A percentile compares a stretch with the other conserved stretches of the same genome.
phyloP scores from a whole-genome alignment of 1,140 invertebrate species.

The Plutomurus gul region DNA sequence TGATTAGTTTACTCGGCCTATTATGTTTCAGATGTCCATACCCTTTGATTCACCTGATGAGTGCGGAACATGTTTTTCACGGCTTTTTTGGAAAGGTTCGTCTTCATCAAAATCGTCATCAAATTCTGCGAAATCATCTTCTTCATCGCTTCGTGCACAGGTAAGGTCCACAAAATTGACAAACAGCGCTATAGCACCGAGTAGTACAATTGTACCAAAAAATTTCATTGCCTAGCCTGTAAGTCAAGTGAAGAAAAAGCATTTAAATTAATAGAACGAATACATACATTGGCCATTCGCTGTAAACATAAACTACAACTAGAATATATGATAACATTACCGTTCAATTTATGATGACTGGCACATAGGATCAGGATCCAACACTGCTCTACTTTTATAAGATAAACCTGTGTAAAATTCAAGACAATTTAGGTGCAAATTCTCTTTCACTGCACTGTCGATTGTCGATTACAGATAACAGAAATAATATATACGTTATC shows the following conservation, averaged over 20 bases:
- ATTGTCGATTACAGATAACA: too few relatives aligned
- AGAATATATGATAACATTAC: too few relatives aligned
- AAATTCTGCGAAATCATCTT: slow-evolving; percentile 49
- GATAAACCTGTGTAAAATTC: too few relatives aligned
- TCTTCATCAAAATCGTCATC: slow-evolving; percentile 49
- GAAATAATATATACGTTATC: too few relatives aligned
- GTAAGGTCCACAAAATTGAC: not conserved
- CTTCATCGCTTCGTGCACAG: slow-evolving; percentile 20
- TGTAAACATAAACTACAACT: too few relatives aligned
- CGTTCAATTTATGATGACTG: too few relatives aligned
- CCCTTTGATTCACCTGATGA: not conserved
- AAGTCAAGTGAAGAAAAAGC: not conserved
- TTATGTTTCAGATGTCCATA: not conserved
- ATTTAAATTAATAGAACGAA: not conserved
- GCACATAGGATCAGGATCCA: too few relatives aligned
- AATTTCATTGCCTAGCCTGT: not conserved
- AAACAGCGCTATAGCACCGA: not conserved
- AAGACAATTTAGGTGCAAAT: too few relatives aligned
- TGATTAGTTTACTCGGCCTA: not conserved
- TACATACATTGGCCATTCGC: not conserved
- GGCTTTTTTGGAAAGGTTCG: slow-evolving; percentile 23
- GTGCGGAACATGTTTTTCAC: not conserved
- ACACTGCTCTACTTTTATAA: too few relatives aligned
- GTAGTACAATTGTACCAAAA: not conserved
- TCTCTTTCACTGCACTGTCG: too few relatives aligned